A percentile compares a stretch with the other conserved stretches of the same genome.
Conservation (phyloP, 1,140 invertebrate genomes). For the Orussus abietinus region DNA sequence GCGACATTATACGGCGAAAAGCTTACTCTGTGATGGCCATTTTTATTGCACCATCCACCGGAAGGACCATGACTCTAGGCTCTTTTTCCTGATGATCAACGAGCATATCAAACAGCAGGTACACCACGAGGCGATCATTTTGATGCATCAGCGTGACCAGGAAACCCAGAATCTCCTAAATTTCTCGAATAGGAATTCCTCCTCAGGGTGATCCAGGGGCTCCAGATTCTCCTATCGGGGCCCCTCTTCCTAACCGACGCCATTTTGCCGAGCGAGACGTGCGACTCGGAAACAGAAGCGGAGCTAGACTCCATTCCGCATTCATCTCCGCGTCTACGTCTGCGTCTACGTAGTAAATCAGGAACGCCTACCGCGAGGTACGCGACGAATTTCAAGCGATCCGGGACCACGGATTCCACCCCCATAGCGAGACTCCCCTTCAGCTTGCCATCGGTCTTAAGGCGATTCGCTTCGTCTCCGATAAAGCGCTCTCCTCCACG, state of each 20-base stretch:
- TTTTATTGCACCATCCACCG: no score
- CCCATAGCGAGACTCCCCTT: no score
- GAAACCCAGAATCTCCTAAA: no score
- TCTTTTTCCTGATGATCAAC: no score
- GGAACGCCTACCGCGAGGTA: conserved; percentile 8
- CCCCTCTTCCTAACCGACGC: conserved; percentile 17
- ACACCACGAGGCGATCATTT: no score
- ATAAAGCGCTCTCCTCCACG: not conserved
- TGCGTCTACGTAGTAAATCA: conserved; percentile 28
- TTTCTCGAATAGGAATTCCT: no score
- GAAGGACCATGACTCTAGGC: no score
- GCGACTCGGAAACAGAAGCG: not conserved
- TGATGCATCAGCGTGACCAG: no score
- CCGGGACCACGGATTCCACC: no score
- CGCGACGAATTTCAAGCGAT: conserved; percentile 29
- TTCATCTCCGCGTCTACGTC: conserved; percentile 23
- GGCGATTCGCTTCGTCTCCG: not conserved
- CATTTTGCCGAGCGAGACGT: conserved; percentile 11
- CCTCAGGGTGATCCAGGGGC: conserved; percentile 2
- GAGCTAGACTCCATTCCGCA: conserved; percentile 1
- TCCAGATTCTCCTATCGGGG: conserved; percentile 25
- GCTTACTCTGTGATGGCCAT: no score
- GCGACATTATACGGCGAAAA: no score
- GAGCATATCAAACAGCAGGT: no score
- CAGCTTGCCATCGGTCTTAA: conserved; percentile 1